A percentile compares a stretch with the other conserved stretches of the same genome.
Evolutionary conservation across 2,888 invertebrate species (phyloP).

Genomic region (Ormyrus thymus): DNA sequence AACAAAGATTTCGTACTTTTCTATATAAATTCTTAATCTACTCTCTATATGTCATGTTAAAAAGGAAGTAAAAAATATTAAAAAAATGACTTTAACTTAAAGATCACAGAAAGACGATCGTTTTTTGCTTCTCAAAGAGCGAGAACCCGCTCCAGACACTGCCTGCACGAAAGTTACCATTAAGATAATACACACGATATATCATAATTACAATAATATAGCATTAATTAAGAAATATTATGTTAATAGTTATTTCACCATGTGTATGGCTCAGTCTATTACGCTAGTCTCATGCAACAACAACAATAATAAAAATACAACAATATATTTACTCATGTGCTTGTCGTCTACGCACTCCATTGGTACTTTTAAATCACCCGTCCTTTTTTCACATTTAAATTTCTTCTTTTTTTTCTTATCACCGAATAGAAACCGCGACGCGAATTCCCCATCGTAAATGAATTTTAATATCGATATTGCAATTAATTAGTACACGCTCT

Average conservation of each 20-base stretch:
- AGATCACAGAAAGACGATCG: conserved; percentile 52
- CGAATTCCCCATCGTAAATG: conserved; percentile 17
- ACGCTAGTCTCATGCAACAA: conserved; percentile 73
- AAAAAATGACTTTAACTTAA: conserved; percentile 53
- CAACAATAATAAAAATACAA: conserved; percentile 72
- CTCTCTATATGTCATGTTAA: conserved; percentile 44
- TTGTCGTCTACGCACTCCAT: conserved; percentile 44
- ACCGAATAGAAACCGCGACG: conserved; percentile 33
- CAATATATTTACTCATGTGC: conserved; percentile 69
- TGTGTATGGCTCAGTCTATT: conserved; percentile 72
- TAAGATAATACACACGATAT: conserved; percentile 71
- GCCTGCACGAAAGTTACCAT: conserved; percentile 70
- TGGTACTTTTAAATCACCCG: conserved; percentile 52
- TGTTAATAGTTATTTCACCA: conserved; percentile 71
- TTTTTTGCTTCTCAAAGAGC: conserved; percentile 57
- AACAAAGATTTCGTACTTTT: conserved; percentile 38
- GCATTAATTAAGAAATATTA: conserved; percentile 71
- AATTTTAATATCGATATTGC: conserved; percentile 47
- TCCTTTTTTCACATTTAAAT: conserved; percentile 42
- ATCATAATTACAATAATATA: conserved; percentile 70
- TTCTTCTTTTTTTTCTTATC: conserved; percentile 34
- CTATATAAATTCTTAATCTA: conserved; percentile 38
- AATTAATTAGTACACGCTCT: conserved; percentile 46
- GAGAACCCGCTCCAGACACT: conserved; percentile 67
- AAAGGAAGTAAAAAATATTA: conserved; percentile 51